Base-by-base conservation (phyloP, 2,797 vertebrate species). In the Synanceia verrucosa region DNA sequence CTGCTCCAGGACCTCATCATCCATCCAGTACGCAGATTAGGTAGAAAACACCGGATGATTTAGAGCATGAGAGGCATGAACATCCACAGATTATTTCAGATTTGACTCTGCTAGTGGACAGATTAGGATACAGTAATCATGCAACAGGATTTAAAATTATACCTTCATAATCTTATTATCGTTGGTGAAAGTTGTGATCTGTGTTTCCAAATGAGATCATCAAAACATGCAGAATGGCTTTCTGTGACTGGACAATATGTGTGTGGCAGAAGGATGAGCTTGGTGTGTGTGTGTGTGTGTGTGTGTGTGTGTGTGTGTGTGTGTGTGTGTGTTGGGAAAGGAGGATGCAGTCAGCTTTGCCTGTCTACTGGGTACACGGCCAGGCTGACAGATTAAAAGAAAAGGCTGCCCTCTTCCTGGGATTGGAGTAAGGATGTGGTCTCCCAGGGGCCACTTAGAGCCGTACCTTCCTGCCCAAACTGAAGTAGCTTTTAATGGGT, bases 311-410 rank as follows among this genome's bases (percentile, higher is more conserved):
- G 59, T 57, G 59, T 41, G 21, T 41, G 50, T 28, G 37, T 52
- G 67, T 21, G 46, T 55, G 26, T 19, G 18, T 65, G n/a, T n/a
- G n/a, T 81, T 84, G 31, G 65, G 65, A 66, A 79, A 65, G 69
- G 65, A 73, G 69, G 65, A 83, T 60, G 53, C 73, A 79, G 65
- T 79, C 57, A 61, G 69, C 76, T 80, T 60, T 81, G 64, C 44
- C 34, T 4, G 71, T 78, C 68, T 70, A 60, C 26, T 61, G 72
- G 64, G 58, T 55, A 48, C 57, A 46, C 63, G 52, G 59, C 37
- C 9, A 12, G 62, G 26, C 8, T 9, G 19, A 26, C 43, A 61
- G 76, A 83, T 81, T 68, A 55, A 51, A 72, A 81, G 53, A 74
- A 28, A 75, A 61, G 31, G 51, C 58, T 57, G 78, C 70, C 52